Evolutionary conservation across 2,113 vertebrate species (phyloP).

Genomic region (Martes martes): DNA sequence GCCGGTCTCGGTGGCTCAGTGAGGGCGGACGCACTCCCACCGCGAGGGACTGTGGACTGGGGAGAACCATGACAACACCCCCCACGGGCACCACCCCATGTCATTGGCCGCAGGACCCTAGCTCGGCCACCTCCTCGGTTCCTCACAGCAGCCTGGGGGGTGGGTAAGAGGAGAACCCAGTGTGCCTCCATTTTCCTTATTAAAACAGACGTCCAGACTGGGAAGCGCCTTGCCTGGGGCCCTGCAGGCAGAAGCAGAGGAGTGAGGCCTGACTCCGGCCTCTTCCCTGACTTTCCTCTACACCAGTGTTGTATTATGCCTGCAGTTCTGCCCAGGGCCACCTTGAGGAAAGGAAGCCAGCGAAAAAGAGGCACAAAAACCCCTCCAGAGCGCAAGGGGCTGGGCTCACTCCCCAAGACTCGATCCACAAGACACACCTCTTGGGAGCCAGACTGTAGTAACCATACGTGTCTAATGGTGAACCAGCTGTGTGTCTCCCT

Average conservation of each 20-base stretch:
- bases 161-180: not conserved
- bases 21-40: not conserved
- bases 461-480: not conserved
- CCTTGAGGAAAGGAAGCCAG: not conserved
- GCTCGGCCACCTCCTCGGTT: not conserved
- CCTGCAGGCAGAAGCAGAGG: not conserved
- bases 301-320: accelerated
- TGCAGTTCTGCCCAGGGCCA: not conserved
- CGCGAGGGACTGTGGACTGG: accelerated
- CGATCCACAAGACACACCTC: not conserved
- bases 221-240: not conserved
- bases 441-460: not conserved
- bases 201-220: not conserved
- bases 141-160: not conserved
- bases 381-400: not conserved
- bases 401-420: not conserved
- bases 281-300: not conserved
- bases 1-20: not conserved
- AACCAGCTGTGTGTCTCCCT: not conserved
- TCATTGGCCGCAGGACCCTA: not conserved
- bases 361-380: not conserved
- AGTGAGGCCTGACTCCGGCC: not conserved
- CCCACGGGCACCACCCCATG: not conserved
- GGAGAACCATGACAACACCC: accelerated
- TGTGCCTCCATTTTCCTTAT: not conserved